phyloP scores from a whole-genome alignment of 2,797 vertebrate genomes.

The Acanthurus tractus region DNA sequence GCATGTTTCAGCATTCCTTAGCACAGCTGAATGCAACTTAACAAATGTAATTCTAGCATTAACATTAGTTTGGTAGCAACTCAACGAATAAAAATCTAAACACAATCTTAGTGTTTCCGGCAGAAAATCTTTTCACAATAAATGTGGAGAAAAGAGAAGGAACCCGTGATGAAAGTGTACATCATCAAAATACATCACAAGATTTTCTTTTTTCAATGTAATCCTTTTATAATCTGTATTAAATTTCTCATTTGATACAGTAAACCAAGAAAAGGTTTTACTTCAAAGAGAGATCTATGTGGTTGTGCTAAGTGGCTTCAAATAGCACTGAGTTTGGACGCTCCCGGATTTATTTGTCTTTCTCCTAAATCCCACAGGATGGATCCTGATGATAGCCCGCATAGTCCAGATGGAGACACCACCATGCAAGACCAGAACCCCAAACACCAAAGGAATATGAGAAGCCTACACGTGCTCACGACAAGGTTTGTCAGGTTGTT shows the following conservation, averaged over 20 bases:
- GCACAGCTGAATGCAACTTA: fast-evolving
- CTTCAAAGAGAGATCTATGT: background rate
- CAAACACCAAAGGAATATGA: conserved; percentile 56
- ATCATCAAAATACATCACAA: too few relatives aligned
- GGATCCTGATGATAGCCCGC: conserved; percentile 28
- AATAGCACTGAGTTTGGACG: background rate
- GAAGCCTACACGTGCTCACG: conserved; percentile 90
- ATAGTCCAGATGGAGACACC: conserved; percentile 8
- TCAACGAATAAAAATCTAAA: background rate
- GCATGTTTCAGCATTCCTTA: fast-evolving
- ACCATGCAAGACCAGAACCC: background rate
- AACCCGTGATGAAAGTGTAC: background rate
- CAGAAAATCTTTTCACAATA: conserved; percentile 41
- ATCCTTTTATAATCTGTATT: too few relatives aligned
- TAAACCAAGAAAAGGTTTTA: background rate
- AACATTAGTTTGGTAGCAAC: too few relatives aligned
- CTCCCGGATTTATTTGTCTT: background rate
- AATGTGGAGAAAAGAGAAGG: background rate
- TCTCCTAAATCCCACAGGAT: conserved; percentile 20
- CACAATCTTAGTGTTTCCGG: conserved; percentile 19
- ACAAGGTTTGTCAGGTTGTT: conserved; percentile 91
- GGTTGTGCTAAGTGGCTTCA: background rate
- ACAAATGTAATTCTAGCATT: too few relatives aligned
- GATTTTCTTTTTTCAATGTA: background rate
- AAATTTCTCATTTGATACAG: background rate